Evolutionary conservation across 2,888 invertebrate genomes (phyloP).

Genomic region (Stegana nigrithorax): DNA sequence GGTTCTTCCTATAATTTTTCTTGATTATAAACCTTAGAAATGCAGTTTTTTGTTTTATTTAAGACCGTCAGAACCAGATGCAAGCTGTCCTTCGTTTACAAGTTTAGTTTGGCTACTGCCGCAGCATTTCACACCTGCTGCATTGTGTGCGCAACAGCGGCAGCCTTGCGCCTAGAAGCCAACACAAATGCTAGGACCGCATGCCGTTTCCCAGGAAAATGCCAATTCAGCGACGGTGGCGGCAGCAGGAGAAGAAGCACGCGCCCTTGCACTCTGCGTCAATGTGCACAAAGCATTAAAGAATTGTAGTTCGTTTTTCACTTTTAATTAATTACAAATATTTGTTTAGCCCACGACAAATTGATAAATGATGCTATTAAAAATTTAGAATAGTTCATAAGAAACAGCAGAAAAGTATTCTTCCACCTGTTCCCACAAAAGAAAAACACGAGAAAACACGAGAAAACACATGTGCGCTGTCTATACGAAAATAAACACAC

Average conservation of each 20-base stretch:
- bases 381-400: not conserved
- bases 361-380: constrained; percentile 20
- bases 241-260: not conserved
- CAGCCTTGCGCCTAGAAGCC: too few relatives aligned
- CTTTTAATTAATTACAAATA: constrained; percentile 55
- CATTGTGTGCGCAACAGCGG: too few relatives aligned
- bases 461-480: too few relatives aligned
- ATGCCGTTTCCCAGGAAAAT: constrained; percentile 32
- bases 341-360: constrained; percentile 41
- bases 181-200: constrained; percentile 28
- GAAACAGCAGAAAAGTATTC: not conserved
- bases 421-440: constrained; percentile 5
- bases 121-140: not conserved
- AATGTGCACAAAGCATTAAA: constrained; percentile 33
- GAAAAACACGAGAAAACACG: not conserved
- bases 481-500: not conserved
- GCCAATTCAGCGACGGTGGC: not conserved
- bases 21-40: too few relatives aligned
- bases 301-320: constrained; percentile 41
- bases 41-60: too few relatives aligned
- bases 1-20: too few relatives aligned
- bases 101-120: not conserved
- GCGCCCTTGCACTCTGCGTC: too few relatives aligned
- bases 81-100: too few relatives aligned
- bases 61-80: too few relatives aligned